Evolutionary conservation across 2,797 vertebrate species (phyloP).

Genomic region (Emydoidea blandingii): DNA sequence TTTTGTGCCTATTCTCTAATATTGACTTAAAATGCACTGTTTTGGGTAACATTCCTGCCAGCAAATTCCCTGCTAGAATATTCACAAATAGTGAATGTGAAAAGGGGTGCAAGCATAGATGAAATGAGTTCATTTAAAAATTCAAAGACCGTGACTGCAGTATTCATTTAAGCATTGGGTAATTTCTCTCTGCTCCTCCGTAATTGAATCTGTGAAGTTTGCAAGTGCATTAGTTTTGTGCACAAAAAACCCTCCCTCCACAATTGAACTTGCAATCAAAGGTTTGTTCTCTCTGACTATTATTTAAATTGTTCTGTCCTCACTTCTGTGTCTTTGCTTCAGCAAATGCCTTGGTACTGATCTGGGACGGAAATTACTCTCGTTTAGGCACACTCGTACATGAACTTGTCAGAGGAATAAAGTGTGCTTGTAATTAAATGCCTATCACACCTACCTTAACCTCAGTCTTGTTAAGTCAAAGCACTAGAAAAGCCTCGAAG

Average conservation of each 20-base stretch:
- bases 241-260: background rate
- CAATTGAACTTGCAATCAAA: constrained; percentile 20
- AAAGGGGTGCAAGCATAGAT: constrained; percentile 55
- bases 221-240: background rate
- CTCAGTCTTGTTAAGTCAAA: constrained; percentile 1
- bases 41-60: constrained; percentile 56
- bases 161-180: constrained; percentile 40
- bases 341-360: constrained; percentile 1
- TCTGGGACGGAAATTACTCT: constrained; percentile 31
- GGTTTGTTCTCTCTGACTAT: constrained; percentile 29
- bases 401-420: constrained; percentile 60
- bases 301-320: constrained; percentile 31
- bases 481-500: constrained; percentile 39
- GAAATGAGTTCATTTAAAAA: constrained; percentile 47
- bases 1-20: constrained; percentile 37
- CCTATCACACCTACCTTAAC: constrained; percentile 68
- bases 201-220: constrained; percentile 20
- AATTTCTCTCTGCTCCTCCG: constrained; percentile 33
- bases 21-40: constrained; percentile 25
- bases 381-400: constrained; percentile 50
- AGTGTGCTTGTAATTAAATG: constrained; percentile 65
- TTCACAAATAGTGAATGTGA: constrained; percentile 35
- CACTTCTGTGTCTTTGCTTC: background rate
- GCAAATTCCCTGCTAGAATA: constrained; percentile 53
- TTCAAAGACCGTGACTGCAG: constrained; percentile 24